Evolutionary conservation across 2,797 vertebrate genomes (phyloP).

Genomic region (Loriculus beryllinus): DNA sequence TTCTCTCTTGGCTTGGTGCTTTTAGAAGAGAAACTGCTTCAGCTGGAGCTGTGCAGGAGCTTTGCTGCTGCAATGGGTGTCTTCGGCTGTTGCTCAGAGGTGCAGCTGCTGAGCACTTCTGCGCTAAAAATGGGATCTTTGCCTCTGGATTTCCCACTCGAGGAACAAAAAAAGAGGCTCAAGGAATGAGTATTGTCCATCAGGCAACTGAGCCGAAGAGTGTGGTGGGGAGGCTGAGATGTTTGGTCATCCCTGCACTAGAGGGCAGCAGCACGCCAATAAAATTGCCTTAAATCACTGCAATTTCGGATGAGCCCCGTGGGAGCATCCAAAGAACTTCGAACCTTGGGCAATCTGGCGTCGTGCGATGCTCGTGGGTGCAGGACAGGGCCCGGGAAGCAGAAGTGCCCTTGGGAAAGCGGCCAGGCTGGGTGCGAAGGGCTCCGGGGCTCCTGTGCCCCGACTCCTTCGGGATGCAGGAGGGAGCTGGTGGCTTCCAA

Average conservation of each 20-base stretch:
- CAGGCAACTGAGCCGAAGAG: accelerated
- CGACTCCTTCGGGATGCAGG: not conserved
- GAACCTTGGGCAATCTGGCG: not conserved
- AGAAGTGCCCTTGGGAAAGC: accelerated
- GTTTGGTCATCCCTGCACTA: not conserved
- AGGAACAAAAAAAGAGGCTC: not conserved
- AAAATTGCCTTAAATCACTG: not conserved
- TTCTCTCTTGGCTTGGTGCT: not conserved
- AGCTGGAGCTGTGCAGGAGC: not conserved
- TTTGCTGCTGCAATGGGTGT: accelerated
- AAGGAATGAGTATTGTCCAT: accelerated
- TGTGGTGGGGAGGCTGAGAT: accelerated
- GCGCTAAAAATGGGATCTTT: accelerated
- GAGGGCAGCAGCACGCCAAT: conserved; percentile 53
- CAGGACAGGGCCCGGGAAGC: not conserved
- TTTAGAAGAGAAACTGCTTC: not conserved
- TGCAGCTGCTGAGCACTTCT: accelerated
- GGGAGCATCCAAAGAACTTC: not conserved
- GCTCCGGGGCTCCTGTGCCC: accelerated
- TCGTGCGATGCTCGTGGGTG: not conserved
- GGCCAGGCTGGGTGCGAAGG: accelerated
- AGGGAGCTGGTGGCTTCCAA: not conserved
- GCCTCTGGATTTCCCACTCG: not conserved
- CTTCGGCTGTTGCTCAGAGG: not conserved
- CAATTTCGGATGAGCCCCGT: not conserved